phyloP scores from a whole-genome alignment of 2,113 vertebrate genomes.

The Hucho hucho region DNA sequence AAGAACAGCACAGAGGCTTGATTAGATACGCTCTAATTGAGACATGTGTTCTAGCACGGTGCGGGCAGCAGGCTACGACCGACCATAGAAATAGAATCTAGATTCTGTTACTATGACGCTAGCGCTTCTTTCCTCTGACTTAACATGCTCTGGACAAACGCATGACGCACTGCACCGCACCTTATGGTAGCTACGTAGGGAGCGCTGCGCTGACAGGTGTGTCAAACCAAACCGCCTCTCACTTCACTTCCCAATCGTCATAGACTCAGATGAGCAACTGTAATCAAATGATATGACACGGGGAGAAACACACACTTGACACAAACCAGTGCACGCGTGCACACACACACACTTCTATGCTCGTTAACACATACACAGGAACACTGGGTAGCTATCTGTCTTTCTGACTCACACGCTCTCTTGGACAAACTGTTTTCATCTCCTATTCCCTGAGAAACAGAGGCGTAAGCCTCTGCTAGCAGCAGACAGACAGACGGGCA shows the following conservation, averaged over 20 bases:
- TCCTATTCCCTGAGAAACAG: slow-evolving; percentile 12
- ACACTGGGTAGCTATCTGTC: background rate
- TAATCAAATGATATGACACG: background rate
- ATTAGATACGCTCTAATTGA: slow-evolving; percentile 61
- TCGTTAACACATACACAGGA: background rate
- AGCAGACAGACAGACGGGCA: slow-evolving; percentile 23
- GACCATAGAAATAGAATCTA: too few relatives aligned
- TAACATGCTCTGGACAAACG: slow-evolving; percentile 9
- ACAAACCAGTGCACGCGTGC: background rate
- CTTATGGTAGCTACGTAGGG: too few relatives aligned
- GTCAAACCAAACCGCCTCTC: background rate
- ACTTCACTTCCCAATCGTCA: background rate
- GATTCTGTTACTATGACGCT: background rate
- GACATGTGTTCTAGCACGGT: slow-evolving; percentile 34
- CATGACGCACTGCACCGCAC: background rate
- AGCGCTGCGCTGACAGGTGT: background rate
- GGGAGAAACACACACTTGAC: background rate
- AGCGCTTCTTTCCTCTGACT: slow-evolving; percentile 34
- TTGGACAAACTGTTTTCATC: slow-evolving; percentile 60
- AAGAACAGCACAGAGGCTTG: slow-evolving; percentile 23
- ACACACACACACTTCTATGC: background rate
- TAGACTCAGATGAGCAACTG: background rate
- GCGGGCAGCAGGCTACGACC: slow-evolving; percentile 5
- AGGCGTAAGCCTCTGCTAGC: too few relatives aligned
- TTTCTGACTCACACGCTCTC: slow-evolving; percentile 13